A percentile compares a stretch with the other conserved stretches of the same genome.
These are phyloP conservation scores for Ptilonorhynchus violaceus DNA, from an alignment of 2,113 vertebrate genomes.

Conservation along the genomic window DNA sequence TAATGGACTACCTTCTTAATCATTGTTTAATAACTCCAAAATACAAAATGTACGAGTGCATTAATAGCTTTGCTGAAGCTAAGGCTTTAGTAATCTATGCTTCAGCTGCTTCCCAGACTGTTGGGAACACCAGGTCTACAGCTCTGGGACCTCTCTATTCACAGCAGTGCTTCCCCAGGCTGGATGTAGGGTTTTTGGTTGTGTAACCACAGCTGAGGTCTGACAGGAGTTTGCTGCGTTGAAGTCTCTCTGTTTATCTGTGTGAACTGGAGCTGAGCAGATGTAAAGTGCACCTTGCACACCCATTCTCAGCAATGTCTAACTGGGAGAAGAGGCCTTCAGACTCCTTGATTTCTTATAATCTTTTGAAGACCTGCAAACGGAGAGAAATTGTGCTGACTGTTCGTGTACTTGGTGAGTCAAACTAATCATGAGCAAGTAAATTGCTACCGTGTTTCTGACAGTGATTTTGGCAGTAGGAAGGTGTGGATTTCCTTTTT, in stretches of 20 bases:
- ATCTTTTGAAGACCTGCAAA: background rate
- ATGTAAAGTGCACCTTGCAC: background rate
- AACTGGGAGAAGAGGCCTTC: background rate
- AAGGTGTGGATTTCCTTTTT: background rate
- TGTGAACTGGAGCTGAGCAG: background rate
- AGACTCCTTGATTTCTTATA: rapidly evolving
- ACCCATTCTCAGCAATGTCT: background rate
- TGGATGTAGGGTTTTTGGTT: too few species aligned
- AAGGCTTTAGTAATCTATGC: background rate
- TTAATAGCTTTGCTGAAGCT: background rate
- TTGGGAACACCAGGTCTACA: background rate
- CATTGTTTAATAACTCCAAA: background rate
- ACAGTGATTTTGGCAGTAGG: rapidly evolving
- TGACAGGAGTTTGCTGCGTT: background rate
- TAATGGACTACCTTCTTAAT: background rate
- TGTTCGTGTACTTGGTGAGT: background rate
- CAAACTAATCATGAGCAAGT: background rate
- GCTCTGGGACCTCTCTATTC: background rate
- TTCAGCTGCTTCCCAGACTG: background rate
- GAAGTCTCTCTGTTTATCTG: background rate
- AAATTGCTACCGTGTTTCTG: background rate
- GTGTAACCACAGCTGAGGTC: background rate
- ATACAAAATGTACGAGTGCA: background rate
- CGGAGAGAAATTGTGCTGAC: background rate
- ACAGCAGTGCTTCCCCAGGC: background rate